Base-by-base conservation (phyloP, 2,797 vertebrate genomes). In the Syngnathus acus region DNA sequence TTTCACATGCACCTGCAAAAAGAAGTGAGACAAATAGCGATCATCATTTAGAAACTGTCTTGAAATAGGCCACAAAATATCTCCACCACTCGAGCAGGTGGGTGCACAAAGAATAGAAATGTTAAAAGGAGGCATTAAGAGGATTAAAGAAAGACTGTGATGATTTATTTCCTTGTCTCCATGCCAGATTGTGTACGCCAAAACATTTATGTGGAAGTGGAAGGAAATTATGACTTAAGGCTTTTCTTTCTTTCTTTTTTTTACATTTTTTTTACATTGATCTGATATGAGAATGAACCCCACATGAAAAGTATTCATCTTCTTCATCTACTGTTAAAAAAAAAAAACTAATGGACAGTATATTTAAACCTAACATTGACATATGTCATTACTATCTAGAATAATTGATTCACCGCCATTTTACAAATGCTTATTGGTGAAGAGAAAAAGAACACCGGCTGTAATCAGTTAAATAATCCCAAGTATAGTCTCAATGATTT, bases 61-160 rank as follows among this genome's bases (percentile, higher is more conserved):
- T 43, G 57, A 68, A 69, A 72, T 54, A 65, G 51, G 55, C 62
- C 21, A 48, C 50, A 51, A 51, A n/a, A 51, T 59, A 32, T 59
- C 66, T 76, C 75, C 67, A 21, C 62, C 73, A 79, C 70, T 73
- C 69, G 40, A 78, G 82, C 85, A 86, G 84, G 84, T 89, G 87
- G 79, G 85, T 76, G 75, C 70, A 72, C 64, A 55, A 65, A 77
- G 79, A 87, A 78, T 69, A 77, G 74, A 78, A 78, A 75, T 81
- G 71, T 65, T 63, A 71, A 80, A 74, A 75, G 74, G 70, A 71
- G 68, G 79, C 78, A 80, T 88, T 85, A 85, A 45, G 67, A 42
- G 65, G 73, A 82, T 87, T 73, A 84, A 85, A 84, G 72, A 71
- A 80, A 79, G 72, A 61, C 26, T 67, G 68, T 77, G 78, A 85